phyloP scores from a whole-genome alignment of 2,888 invertebrate species.

The Caenorhabditis sp. region DNA sequence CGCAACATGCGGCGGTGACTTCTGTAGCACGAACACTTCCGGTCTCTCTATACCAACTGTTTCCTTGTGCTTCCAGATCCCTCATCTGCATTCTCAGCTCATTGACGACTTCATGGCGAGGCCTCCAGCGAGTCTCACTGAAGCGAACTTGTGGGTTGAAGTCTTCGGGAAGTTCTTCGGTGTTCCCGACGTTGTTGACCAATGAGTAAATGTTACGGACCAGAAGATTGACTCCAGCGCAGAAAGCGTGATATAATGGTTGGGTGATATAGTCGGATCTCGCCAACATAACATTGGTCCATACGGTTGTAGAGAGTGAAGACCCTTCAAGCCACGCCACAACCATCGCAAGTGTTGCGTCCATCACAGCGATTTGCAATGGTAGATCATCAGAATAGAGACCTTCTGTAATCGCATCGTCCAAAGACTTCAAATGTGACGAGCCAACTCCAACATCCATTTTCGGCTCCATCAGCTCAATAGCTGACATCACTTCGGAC shows the following conservation, averaged over 20 bases:
- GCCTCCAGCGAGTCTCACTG: conserved; percentile 85
- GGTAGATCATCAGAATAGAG: conserved; percentile 75
- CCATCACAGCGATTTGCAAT: conserved; percentile 94
- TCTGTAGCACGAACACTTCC: not conserved
- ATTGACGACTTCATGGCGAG: not conserved
- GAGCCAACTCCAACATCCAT: conserved; percentile 99
- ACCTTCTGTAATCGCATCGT: conserved; percentile 38
- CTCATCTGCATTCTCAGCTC: not conserved
- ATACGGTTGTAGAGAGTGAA: conserved; percentile 94
- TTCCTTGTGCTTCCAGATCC: not conserved
- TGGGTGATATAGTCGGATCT: conserved; percentile 43
- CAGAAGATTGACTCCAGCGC: conserved; percentile 86
- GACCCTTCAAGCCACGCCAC: conserved; percentile 98
- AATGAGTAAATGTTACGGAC: conserved; percentile 38
- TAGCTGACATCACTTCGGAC: conserved; percentile 99
- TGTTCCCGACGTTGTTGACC: conserved; percentile 38
- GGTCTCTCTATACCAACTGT: not conserved
- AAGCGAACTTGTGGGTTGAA: conserved; percentile 46
- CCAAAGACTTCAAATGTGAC: conserved; percentile 14
- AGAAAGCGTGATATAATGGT: conserved; percentile 91
- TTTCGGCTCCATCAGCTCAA: conserved; percentile 99
- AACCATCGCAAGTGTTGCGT: conserved; percentile 94
- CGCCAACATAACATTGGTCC: conserved; percentile 71
- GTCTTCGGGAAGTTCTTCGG: conserved; percentile 55
- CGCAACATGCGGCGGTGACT: conserved; percentile 12